Base-by-base conservation (phyloP, 2,797 vertebrate species). In the Dallia pectoralis region DNA sequence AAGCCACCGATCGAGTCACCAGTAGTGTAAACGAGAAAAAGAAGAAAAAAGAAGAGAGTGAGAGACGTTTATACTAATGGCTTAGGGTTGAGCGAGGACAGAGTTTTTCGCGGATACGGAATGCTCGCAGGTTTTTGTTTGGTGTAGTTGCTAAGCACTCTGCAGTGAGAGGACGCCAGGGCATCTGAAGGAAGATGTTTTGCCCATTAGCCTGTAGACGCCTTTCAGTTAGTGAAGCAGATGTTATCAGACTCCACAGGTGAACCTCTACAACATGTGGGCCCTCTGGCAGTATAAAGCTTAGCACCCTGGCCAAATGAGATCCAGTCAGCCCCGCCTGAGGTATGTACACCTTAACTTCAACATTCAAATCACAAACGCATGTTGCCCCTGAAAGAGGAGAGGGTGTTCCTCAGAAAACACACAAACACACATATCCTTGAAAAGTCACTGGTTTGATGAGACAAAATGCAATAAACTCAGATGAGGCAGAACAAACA, bases 351-450 rank as follows among this genome's bases (percentile, higher is more conserved):
- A 89, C 87, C 87, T 90, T 87, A 73, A 80, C 76, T 77, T 84
- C 83, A 78, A 53, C 53, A 68, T 71, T 83, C 77, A 86, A 90
- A 91, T 89, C 80, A 88, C 83, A 83, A 85, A 77, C 87, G 87
- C 78, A 87, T 91, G 88, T 85, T 77, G 77, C 86, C 81, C 79
- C 81, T 14, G 83, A 84, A n/a, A n/a, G 64, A 77, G 72, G 76
- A 73, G 69, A 56, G 68, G 76, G 79, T 77, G 73, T 69, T 36
- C 70, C 71, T 76, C 70, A 65, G 72, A 81, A 74, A 11, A 44
- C 14, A 12, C 40, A 12, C 40, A 12, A 44, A 72, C 16, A 74
- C 78, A 84, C 79, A 77, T 79, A 69, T 76, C 78, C 79, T 78
- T 56, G 80, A 69, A 15, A 14, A 53, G 19, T 36, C 51, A 53